These are phyloP conservation scores for Leucophenga montana DNA, from an alignment of 2,888 invertebrate genomes.

Conservation along the genomic window DNA sequence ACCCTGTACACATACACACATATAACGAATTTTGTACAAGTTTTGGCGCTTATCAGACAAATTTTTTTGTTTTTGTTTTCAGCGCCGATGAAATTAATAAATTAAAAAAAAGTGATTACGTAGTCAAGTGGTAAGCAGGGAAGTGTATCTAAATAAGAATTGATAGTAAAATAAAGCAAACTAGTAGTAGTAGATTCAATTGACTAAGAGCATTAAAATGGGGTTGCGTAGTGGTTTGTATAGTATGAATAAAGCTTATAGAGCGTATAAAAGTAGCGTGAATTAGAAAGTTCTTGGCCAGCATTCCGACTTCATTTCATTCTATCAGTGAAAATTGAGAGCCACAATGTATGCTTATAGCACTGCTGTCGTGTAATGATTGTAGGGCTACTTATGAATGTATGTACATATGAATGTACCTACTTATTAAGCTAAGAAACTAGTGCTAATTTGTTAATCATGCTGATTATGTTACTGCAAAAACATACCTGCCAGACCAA, in stretches of 20 bases:
- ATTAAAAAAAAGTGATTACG: not conserved
- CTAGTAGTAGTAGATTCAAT: not conserved
- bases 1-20: not conserved
- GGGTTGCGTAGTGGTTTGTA: too few relatives aligned
- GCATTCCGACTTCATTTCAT: not conserved
- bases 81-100: not conserved
- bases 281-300: too few relatives aligned
- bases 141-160: too few relatives aligned
- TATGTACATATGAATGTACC: not conserved
- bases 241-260: too few relatives aligned
- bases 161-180: not conserved
- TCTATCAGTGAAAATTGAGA: not conserved
- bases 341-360: not conserved
- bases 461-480: conserved; percentile 9
- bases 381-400: not conserved
- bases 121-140: not conserved
- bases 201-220: not conserved
- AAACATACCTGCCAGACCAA: conserved; percentile 83
- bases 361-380: not conserved
- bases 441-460: not conserved
- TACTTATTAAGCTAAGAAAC: not conserved
- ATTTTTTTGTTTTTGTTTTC: not conserved
- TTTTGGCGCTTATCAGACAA: conserved; percentile 1
- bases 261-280: not conserved
- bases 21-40: too few relatives aligned